Conservation (phyloP, 2,888 invertebrate genomes). For the Asteroscopus sphinx region DNA sequence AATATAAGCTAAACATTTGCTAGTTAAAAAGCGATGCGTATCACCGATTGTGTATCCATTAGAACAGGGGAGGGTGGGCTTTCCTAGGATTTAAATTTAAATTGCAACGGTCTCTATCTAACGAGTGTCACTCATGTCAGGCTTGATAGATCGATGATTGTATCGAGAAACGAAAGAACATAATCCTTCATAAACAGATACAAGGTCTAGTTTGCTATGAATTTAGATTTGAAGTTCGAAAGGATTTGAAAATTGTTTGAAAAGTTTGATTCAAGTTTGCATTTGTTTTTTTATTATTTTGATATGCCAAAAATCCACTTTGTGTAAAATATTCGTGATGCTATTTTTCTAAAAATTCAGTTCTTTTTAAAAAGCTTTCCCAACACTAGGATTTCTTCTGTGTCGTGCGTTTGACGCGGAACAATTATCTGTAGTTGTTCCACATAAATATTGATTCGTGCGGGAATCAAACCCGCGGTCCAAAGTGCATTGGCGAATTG, state of each 20-base stretch:
- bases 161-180: constrained; percentile 63
- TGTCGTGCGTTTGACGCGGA: no score
- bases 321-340: no score
- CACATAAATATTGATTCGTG: no score
- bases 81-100: constrained; percentile 84
- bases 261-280: background rate
- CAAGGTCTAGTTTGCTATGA: constrained; percentile 1
- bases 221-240: background rate
- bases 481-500: no score
- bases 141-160: constrained; percentile 84
- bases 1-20: constrained; percentile 16
- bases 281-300: background rate
- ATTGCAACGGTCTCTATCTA: constrained; percentile 79
- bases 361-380: no score
- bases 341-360: no score
- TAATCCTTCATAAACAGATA: constrained; percentile 50
- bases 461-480: no score
- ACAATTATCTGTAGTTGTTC: no score
- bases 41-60: constrained; percentile 50
- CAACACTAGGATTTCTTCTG: no score
- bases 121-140: constrained; percentile 78
- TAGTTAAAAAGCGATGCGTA: constrained; percentile 50
- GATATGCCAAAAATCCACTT: no score
- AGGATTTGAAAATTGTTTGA: background rate
- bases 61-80: constrained; percentile 66